Evolutionary conservation across 2,113 vertebrate genomes (phyloP), one percentile per base, ranked within the genome.

Genomic region (Alces alces): DNA sequence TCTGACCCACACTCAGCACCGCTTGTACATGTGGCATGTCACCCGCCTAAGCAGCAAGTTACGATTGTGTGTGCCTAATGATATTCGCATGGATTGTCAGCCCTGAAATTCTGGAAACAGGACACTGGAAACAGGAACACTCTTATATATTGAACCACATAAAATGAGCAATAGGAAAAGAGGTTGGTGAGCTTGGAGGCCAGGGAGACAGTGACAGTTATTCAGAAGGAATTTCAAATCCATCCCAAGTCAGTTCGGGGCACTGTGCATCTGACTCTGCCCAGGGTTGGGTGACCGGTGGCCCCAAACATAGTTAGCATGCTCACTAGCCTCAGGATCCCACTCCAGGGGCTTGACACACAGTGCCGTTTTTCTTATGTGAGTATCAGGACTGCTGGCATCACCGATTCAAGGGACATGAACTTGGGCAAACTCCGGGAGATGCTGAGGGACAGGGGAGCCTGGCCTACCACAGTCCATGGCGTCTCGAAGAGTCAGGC

Each of bases 161-260:
- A 45, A 33, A 55, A 43, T 13, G 86, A 61, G 45, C 30, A n/a
- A 11, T 23, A 0, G 6, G 14, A n/a, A 15, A 89, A 54, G 55
- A 64, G 70, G 89, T 82, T 23, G 83, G 85, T 95, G 95, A 90
- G 95, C 93, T 95, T 95, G 76, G 33, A 50, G 80, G 13, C 76
- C 7, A 6, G 11, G 43, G 45, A 45, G 7, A 14, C 52, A 4
- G 43, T 0, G 45, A 91, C 27, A n/a, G 96, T 80, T 96, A 93
- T 98, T 89, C 17, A 52, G 89, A 93, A 39, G 58, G 83, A 58
- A 66, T 97, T 98, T 96, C 97, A 83, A 3, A 52, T 89, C 97
- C 94, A 96, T 96, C 88, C 92, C 87, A 93, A 66, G 36, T 82
- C 95, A 80, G 96, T 96, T 98, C 95, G 76, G 89, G 95, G 64